phyloP scores from a whole-genome alignment of 2,888 invertebrate genomes.

The Plagodis pulveraria region DNA sequence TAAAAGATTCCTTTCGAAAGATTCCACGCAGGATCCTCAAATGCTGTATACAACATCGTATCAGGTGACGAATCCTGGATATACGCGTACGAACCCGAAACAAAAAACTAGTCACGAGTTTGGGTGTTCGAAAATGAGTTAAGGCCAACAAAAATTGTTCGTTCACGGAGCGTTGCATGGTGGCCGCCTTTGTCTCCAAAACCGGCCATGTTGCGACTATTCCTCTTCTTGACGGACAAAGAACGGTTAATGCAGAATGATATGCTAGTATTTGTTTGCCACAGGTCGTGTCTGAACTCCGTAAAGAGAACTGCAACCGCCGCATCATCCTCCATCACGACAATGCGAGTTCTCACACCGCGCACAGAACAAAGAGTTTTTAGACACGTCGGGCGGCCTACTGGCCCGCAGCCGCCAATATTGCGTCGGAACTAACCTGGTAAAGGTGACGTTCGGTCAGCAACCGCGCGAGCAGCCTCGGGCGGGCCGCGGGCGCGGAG shows the following conservation, averaged over 20 bases:
- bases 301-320: slow-evolving; percentile 45
- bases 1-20: no score
- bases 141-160: no score
- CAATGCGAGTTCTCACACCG: slow-evolving; percentile 4
- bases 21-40: no score
- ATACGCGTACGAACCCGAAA: no score
- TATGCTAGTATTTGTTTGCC: no score
- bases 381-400: neutral
- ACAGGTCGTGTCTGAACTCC: slow-evolving; percentile 57
- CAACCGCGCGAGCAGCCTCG: slow-evolving; percentile 33
- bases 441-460: slow-evolving; percentile 14
- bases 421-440: slow-evolving; percentile 36
- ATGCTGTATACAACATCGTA: no score
- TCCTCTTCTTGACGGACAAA: slow-evolving; percentile 33
- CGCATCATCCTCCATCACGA: slow-evolving; percentile 22
- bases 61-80: neutral
- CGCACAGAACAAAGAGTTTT: no score
- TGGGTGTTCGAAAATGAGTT: no score
- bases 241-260: no score
- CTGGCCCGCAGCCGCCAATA: neutral
- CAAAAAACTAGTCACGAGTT: no score
- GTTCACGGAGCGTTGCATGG: no score
- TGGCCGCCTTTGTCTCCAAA: slow-evolving; percentile 16
- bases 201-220: slow-evolving; percentile 44
- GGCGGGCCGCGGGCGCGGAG: slow-evolving; percentile 32